A percentile compares a stretch with the other conserved stretches of the same genome.
Evolutionary conservation across 1,140 invertebrate genomes (phyloP).

Genomic region (Macrocentrus cingulum): DNA sequence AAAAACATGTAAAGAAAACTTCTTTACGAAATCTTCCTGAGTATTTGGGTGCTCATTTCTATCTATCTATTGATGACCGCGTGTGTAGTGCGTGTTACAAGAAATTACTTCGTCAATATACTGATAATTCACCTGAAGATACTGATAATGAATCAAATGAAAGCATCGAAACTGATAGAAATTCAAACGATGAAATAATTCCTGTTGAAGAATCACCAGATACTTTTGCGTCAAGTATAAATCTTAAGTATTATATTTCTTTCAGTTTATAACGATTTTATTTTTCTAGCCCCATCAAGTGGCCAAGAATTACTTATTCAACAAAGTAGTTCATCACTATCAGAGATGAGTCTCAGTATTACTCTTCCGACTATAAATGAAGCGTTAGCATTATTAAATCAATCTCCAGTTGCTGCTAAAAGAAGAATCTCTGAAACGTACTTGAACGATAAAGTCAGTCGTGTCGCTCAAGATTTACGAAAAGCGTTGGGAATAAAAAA

Average conservation of each 20-base stretch:
- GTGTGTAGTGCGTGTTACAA: conserved; percentile 18
- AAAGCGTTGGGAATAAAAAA: conserved; percentile 17
- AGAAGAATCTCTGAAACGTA: conserved; percentile 5
- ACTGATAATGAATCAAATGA: conserved; percentile 19
- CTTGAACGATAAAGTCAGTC: conserved; percentile 20
- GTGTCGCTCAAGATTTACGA: conserved; percentile 14
- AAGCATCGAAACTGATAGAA: conserved; percentile 13
- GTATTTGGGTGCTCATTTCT: conserved; percentile 7
- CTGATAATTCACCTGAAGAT: conserved; percentile 14
- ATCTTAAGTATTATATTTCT: conserved; percentile 19
- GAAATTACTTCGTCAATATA: conserved; percentile 12
- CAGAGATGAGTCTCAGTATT: conserved; percentile 21
- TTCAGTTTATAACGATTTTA: conserved; percentile 15
- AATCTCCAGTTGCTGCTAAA: conserved; percentile 21
- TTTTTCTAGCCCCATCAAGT: conserved; percentile 27
- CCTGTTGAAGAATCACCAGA: conserved; percentile 21
- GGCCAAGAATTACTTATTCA: conserved; percentile 19
- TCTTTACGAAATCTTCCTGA: conserved; percentile 18
- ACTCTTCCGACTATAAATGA: conserved; percentile 25
- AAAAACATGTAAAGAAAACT: conserved; percentile 14
- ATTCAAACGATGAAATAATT: conserved; percentile 3
- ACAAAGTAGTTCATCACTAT: conserved; percentile 28
- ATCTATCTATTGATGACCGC: conserved; percentile 17
- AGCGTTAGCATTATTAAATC: conserved; percentile 23
- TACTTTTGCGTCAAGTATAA: conserved; percentile 18